Percentiles rank a stretch among this genome's conserved stretches.
Evolutionary conservation across 2,797 vertebrate genomes (phyloP).

Genomic region (Xenentodon cancila): DNA sequence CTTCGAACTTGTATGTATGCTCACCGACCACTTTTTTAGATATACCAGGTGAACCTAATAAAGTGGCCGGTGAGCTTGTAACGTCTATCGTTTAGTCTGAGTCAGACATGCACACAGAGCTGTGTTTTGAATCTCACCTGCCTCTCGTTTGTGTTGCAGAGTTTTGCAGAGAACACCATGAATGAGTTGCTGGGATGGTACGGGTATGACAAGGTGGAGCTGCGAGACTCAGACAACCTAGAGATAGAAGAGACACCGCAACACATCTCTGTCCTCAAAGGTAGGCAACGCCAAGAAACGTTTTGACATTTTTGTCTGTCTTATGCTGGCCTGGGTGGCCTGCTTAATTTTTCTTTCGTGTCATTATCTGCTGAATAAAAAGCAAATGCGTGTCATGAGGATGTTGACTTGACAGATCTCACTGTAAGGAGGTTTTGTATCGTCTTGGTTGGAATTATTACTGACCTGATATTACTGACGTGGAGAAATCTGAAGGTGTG

Average conservation of each 20-base stretch:
- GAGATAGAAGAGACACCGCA: slow-evolving; percentile 95
- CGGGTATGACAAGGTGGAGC: slow-evolving; percentile 99
- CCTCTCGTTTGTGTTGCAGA: slow-evolving; percentile 85
- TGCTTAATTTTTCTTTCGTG: too few species aligned
- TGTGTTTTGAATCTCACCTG: slow-evolving; percentile 9
- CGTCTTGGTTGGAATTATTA: too few species aligned
- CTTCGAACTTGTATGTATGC: neutral
- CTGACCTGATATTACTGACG: too few species aligned
- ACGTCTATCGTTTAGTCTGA: neutral
- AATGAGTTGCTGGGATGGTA: slow-evolving; percentile 99
- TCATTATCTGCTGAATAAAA: too few species aligned
- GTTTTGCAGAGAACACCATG: slow-evolving; percentile 99
- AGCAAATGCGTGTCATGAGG: too few species aligned
- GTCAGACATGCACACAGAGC: neutral
- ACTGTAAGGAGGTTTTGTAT: too few species aligned
- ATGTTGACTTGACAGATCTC: too few species aligned
- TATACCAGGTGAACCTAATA: too few species aligned
- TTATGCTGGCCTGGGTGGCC: too few species aligned
- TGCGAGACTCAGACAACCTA: slow-evolving; percentile 98
- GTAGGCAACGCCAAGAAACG: slow-evolving; percentile 64
- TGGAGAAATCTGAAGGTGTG: too few species aligned
- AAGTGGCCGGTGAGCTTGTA: too few species aligned
- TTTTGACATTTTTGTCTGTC: neutral
- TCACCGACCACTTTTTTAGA: too few species aligned
- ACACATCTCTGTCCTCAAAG: slow-evolving; percentile 99